These are phyloP conservation scores for Parauchenoglanis punctatus DNA, from an alignment of 2,797 vertebrate genomes.

Conservation along the genomic window DNA sequence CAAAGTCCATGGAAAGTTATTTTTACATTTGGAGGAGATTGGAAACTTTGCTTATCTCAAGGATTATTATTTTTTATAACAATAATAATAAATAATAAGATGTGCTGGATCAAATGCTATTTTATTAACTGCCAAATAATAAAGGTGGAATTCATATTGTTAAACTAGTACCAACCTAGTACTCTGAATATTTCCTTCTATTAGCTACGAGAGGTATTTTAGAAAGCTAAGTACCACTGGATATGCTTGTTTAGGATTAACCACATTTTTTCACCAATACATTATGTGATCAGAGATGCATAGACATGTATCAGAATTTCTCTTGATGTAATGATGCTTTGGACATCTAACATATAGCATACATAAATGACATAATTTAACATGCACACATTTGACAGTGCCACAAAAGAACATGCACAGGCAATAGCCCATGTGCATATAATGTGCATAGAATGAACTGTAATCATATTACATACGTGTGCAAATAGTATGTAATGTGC, in stretches of 20 bases:
- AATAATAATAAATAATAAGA: not conserved
- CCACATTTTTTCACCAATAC: not conserved
- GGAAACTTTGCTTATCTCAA: not conserved
- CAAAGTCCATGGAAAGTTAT: not conserved
- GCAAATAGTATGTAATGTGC: not conserved
- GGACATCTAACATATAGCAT: not conserved
- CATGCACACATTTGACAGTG: not conserved
- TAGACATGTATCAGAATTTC: not conserved
- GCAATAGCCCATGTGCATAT: not conserved
- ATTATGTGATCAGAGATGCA: not conserved
- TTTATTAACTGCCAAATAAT: constrained; percentile 6
- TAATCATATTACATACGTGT: not conserved
- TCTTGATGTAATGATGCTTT: not conserved
- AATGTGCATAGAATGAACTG: not conserved
- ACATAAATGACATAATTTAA: not conserved
- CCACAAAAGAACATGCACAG: not conserved
- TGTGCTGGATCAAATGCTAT: not conserved
- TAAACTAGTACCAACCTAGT: not conserved
- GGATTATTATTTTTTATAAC: not conserved
- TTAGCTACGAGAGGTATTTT: not conserved
- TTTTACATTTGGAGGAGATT: not conserved
- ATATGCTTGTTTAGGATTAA: not conserved
- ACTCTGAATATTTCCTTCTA: not conserved
- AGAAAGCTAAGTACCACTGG: not conserved
- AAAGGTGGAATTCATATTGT: not conserved